phyloP scores from a whole-genome alignment of 2,797 vertebrate species.

The Etheostoma perlongum region DNA sequence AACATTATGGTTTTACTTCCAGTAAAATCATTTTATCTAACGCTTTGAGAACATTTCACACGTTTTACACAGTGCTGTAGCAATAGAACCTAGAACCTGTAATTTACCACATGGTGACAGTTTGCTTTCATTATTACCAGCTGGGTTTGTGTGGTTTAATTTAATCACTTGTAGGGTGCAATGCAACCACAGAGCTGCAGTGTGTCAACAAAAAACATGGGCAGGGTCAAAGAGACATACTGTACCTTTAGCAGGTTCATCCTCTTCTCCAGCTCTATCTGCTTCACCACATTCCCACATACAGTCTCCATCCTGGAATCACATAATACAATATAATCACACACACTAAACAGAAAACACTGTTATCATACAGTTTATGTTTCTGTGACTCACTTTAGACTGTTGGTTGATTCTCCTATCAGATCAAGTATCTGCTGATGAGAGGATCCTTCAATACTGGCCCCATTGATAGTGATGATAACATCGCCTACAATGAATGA shows the following conservation, averaged over 20 bases:
- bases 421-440: conserved; percentile 90
- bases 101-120: not conserved
- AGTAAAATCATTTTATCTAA: not conserved
- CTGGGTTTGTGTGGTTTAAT: conserved; percentile 15
- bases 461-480: conserved; percentile 89
- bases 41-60: not conserved
- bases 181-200: not conserved
- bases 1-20: conserved; percentile 19
- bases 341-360: not conserved
- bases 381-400: conserved; percentile 86
- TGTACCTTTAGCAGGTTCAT: conserved; percentile 90
- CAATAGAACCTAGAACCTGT: not conserved
- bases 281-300: conserved; percentile 89
- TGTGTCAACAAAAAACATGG: conserved; percentile 6
- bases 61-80: not conserved
- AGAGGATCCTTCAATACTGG: conserved; percentile 86
- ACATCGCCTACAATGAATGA: conserved; percentile 87
- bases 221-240: not conserved
- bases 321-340: conserved; percentile 33
- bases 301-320: conserved; percentile 90
- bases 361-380: not conserved
- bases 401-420: conserved; percentile 91
- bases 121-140: not conserved
- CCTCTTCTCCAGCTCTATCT: conserved; percentile 91
- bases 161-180: not conserved